Evolutionary conservation across 1,140 invertebrate species (phyloP), one percentile per base, ranked within the genome.

Genomic region (Chironomus tepperi): DNA sequence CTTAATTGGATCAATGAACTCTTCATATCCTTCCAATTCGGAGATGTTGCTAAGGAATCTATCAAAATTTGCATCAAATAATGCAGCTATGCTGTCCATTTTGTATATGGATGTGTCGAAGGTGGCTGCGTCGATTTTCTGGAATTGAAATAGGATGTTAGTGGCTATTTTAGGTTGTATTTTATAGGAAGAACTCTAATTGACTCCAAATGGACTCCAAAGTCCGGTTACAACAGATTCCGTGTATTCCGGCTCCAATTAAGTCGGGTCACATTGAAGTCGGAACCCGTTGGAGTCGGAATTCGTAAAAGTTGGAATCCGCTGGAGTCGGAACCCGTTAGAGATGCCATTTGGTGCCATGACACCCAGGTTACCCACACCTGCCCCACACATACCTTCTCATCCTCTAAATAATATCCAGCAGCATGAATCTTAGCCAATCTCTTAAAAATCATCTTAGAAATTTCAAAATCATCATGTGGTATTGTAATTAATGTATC

Each of bases 351-450:
- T 7, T 7, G 42, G 42, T 43, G 10, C 6, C 6, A 43, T 7
- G 10, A 43, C 10, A 7, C 10, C 10, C 42, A 6, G 10, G 10
- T 6, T 10, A 10, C 10, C 42, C 6, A 43, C 42, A 43, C 10
- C 6, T 43, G 42, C 10, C 42, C 42, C 47, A 1, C 3, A 57
- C 47, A 5, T 1, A 57, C 47, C n/a, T 57, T 12, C 15, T 70
- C 65, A 3, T 70, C 18, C 10, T 18, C 65, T 5, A 70, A 18
- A 70, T 70, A 70, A 21, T 21, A 70, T 18, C 16, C 18, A 18
- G 65, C 65, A 70, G 65, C 65, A 70, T 70, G 65, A 70, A 18
- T 21, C 12, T 70, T 70, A 21, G 65, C 65, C 65, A 70, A 70
- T 19, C 65, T 6, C 19, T 21, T 9, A 19, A 70, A 18, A 19